These are phyloP conservation scores for Romanogobio albipinnatus DNA, from an alignment of 2,113 vertebrate species.

Conservation along the genomic window DNA sequence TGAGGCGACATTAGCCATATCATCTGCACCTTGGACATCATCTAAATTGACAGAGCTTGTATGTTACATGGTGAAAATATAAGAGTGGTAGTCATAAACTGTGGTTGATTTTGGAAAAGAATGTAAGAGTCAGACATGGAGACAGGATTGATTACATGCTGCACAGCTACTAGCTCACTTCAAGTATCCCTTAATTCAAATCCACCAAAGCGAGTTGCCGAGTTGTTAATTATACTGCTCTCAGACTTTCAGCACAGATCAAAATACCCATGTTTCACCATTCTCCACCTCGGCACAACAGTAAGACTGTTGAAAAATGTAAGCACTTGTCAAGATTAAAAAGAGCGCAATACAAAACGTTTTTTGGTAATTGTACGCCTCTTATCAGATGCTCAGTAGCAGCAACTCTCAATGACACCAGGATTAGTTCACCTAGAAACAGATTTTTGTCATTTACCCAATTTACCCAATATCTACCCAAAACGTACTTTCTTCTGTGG, in stretches of 20 bases:
- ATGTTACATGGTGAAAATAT: not conserved
- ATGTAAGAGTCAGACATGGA: not conserved
- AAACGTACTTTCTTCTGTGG: not conserved
- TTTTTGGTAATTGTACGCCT: not conserved
- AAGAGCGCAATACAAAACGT: not conserved
- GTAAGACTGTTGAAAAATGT: slow-evolving; percentile 8
- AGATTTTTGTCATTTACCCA: too few species aligned
- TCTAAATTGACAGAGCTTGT: not conserved
- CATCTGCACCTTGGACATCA: not conserved
- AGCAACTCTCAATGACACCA: slow-evolving; percentile 44
- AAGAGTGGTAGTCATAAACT: slow-evolving; percentile 24
- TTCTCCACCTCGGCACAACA: not conserved
- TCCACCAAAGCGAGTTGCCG: not conserved
- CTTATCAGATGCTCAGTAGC: slow-evolving; percentile 11
- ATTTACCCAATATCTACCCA: too few species aligned
- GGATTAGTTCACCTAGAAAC: slow-evolving; percentile 58
- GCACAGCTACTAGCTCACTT: slow-evolving; percentile 12
- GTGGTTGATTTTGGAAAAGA: slow-evolving; percentile 13
- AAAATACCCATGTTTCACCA: slow-evolving; percentile 6
- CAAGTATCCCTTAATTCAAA: slow-evolving; percentile 24
- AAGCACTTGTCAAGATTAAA: not conserved
- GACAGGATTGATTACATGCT: not conserved
- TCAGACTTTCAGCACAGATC: not conserved
- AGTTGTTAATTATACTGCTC: slow-evolving; percentile 17
- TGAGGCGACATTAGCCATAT: not conserved